These are phyloP conservation scores for Rhagonycha lutea DNA, from an alignment of 2,888 invertebrate species.

Conservation along the genomic window DNA sequence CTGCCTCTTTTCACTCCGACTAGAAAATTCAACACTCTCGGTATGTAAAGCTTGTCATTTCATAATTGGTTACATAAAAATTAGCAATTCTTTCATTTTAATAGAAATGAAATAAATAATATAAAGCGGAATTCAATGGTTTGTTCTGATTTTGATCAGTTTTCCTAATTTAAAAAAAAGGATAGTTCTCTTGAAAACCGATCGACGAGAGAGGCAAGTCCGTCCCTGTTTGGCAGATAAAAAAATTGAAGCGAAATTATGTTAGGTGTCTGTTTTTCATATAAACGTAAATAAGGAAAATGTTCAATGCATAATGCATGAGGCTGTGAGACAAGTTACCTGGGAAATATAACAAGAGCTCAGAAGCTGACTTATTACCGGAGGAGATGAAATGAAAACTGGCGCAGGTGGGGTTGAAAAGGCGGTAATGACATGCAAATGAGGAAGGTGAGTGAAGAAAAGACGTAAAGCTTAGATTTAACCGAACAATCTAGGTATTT, in stretches of 20 bases:
- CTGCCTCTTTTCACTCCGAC: too few species aligned
- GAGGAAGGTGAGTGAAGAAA: constrained; percentile 36
- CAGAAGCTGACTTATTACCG: constrained; percentile 46
- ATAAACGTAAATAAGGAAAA: constrained; percentile 55
- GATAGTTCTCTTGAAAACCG: neutral
- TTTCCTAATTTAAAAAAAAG: too few species aligned
- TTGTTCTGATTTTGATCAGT: too few species aligned
- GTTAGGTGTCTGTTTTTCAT: constrained; percentile 51
- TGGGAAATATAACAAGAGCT: constrained; percentile 44
- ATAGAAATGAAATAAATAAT: too few species aligned
- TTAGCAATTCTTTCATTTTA: too few species aligned
- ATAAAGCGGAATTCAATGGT: too few species aligned
- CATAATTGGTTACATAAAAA: too few species aligned
- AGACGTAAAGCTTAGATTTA: constrained; percentile 31
- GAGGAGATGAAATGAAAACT: constrained; percentile 43
- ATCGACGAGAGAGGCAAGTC: neutral
- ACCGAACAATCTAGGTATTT: constrained; percentile 38
- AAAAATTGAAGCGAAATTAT: constrained; percentile 48
- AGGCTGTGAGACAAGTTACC: constrained; percentile 48
- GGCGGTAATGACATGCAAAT: constrained; percentile 47
- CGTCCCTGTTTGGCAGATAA: constrained; percentile 17
- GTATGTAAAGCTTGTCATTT: too few species aligned
- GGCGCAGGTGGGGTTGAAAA: constrained; percentile 43
- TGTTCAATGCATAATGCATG: constrained; percentile 56
- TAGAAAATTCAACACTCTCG: too few species aligned